Conservation (phyloP, 2,797 vertebrate genomes). For the Pseudochirops corinnae region DNA sequence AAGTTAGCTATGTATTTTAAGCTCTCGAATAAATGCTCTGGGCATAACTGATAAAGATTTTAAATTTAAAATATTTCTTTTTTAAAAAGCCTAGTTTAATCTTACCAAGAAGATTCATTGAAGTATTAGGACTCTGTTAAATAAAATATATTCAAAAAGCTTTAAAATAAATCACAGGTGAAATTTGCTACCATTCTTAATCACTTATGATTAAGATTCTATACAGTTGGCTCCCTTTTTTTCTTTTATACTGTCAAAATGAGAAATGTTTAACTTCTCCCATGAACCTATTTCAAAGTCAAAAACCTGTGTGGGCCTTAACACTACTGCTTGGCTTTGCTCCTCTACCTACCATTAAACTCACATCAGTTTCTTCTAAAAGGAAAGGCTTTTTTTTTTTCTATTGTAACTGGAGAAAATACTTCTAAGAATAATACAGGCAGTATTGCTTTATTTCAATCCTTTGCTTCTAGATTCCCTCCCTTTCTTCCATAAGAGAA, state of each 20-base stretch:
- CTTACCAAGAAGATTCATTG: neutral
- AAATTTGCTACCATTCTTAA: neutral
- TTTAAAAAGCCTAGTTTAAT: neutral
- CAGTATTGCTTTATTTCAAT: neutral
- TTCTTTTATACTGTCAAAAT: neutral
- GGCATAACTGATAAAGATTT: neutral
- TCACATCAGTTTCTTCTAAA: neutral
- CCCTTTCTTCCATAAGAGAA: neutral
- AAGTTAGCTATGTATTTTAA: neutral
- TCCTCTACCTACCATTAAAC: neutral
- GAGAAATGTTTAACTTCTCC: neutral
- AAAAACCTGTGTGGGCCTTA: neutral
- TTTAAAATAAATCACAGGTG: neutral
- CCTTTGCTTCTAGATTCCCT: neutral
- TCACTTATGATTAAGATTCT: neutral
- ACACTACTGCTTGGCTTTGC: neutral
- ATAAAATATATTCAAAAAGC: neutral
- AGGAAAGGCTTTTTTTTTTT: neutral
- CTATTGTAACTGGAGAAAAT: neutral
- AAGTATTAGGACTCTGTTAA: neutral
- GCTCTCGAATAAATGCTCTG: neutral
- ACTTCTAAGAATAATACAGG: neutral
- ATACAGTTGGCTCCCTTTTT: neutral
- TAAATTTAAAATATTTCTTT: neutral
- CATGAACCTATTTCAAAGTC: neutral